Conservation (phyloP, 2,113 vertebrate genomes). For the Halcyon malimbica region DNA sequence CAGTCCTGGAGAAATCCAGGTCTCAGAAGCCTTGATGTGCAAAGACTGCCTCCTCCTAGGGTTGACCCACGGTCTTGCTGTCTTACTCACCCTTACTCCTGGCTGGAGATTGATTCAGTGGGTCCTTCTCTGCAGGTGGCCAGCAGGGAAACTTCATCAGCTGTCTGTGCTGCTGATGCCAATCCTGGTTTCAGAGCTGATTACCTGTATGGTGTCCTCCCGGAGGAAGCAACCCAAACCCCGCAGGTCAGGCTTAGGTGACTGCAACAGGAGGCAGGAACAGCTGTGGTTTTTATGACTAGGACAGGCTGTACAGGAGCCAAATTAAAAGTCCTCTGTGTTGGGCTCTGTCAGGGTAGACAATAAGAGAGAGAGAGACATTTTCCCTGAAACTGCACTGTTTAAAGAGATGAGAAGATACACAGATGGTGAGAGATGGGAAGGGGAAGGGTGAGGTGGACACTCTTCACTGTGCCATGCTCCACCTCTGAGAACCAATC, state of each 20-base stretch:
- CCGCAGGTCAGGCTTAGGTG: constrained; percentile 1
- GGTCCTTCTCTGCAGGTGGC: neutral
- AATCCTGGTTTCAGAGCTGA: neutral
- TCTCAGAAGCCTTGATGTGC: neutral
- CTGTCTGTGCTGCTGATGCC: neutral
- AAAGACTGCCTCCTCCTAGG: neutral
- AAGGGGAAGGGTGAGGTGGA: neutral
- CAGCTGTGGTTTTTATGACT: constrained; percentile 5
- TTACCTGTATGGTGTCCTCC: neutral
- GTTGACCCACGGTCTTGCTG: neutral
- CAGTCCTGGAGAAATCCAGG: neutral
- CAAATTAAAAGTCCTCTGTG: neutral
- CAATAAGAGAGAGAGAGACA: neutral
- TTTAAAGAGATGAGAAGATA: neutral
- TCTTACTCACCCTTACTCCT: neutral
- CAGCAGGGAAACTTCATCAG: neutral
- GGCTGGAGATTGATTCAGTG: neutral
- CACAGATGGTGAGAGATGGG: neutral
- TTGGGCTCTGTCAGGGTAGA: neutral
- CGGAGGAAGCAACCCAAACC: neutral
- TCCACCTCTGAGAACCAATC: neutral
- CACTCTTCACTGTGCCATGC: neutral
- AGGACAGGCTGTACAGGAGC: neutral
- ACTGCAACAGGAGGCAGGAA: constrained; percentile 4
- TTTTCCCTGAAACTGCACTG: neutral